Evolutionary conservation across 2,888 invertebrate genomes (phyloP).

Genomic region (Troilus luridus): DNA sequence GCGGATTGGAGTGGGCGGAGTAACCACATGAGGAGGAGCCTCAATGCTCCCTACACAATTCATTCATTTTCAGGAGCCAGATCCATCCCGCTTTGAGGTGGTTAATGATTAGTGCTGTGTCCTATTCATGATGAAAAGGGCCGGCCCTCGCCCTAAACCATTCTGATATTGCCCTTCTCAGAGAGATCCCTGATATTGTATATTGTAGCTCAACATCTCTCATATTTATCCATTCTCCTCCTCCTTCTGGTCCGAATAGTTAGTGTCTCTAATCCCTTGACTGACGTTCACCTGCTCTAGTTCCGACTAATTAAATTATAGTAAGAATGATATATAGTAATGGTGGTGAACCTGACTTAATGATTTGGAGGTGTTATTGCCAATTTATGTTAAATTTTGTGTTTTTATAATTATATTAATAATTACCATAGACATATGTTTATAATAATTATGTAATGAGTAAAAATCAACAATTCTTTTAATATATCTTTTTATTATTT

Average conservation of each 20-base stretch:
- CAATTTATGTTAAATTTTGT: no score
- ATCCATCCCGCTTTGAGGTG: constrained; percentile 17
- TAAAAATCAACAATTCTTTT: no score
- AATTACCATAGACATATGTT: no score
- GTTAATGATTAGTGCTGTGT: not conserved
- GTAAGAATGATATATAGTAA: not conserved
- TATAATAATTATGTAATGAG: no score
- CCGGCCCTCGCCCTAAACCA: not conserved
- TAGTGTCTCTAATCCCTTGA: not conserved
- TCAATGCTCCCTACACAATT: not conserved
- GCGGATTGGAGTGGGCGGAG: not conserved
- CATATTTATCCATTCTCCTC: not conserved
- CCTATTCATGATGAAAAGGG: not conserved
- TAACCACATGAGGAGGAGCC: not conserved
- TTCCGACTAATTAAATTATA: not conserved
- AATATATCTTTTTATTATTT: no score
- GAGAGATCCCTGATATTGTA: not conserved
- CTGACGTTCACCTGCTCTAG: not conserved
- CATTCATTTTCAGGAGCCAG: not conserved
- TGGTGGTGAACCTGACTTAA: no score
- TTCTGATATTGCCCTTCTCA: not conserved
- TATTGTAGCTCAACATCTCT: not conserved
- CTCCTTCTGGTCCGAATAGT: not conserved
- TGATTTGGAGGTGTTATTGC: no score
- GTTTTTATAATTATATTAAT: no score